Percentiles rank a stretch among this genome's conserved stretches.
These are phyloP conservation scores for Lasioglossum pauxillum DNA, from an alignment of 2,888 invertebrate genomes.

Conservation along the genomic window DNA sequence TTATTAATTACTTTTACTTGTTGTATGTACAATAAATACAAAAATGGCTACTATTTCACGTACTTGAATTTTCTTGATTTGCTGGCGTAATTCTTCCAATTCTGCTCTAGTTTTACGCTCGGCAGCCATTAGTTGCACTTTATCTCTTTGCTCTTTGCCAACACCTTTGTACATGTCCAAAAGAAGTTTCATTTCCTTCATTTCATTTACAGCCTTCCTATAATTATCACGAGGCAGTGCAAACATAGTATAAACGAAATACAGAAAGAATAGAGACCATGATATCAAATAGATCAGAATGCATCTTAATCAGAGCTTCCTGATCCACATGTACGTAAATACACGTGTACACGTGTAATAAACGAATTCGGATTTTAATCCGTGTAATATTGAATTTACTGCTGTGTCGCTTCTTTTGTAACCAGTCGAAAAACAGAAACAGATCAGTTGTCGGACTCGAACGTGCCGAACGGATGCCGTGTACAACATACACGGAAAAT, in stretches of 20 bases:
- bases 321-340: background rate
- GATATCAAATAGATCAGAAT: background rate
- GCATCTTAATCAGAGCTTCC: background rate
- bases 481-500: background rate
- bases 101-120: conserved; percentile 96
- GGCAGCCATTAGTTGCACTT: conserved; percentile 97
- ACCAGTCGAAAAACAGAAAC: background rate
- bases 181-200: conserved; percentile 96
- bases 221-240: conserved; percentile 45
- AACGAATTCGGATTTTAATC: background rate
- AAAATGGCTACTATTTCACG: background rate
- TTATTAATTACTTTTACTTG: background rate
- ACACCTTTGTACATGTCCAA: conserved; percentile 99
- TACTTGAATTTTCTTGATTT: conserved; percentile 94
- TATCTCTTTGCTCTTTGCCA: conserved; percentile 97
- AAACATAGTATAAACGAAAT: conserved; percentile 16
- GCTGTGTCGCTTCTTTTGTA: too few relatives aligned
- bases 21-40: background rate
- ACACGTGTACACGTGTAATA: background rate
- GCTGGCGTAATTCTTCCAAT: conserved; percentile 94
- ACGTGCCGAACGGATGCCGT: background rate
- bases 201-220: conserved; percentile 96
- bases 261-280: conserved; percentile 10
- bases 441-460: background rate
- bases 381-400: background rate